Evolutionary conservation across 2,797 vertebrate genomes (phyloP), one percentile per base, ranked within the genome.

Genomic region (Poeciliopsis infans): DNA sequence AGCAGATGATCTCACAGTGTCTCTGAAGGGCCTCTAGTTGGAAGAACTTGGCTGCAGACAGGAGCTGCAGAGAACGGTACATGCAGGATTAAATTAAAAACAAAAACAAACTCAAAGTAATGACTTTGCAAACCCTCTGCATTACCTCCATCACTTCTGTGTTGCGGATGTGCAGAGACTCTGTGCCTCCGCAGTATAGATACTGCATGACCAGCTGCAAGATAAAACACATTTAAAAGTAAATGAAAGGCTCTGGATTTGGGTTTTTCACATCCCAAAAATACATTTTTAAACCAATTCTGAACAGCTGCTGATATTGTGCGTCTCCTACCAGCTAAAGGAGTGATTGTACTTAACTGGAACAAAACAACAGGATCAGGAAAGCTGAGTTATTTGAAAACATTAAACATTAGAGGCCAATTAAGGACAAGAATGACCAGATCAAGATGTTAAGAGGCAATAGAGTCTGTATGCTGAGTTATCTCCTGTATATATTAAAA

Each of bases 1-100:
- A 97, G 90, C 98, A 99, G 94, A 99, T 98, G 85, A 99, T 98
- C 96, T 99, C 98, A 96, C 98, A 99, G 97, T 99, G 98, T 94
- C 98, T 97, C 96, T 99, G 98, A 92, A 99, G 95, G 93, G 97
- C 97, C 92, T 99, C 98, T 84, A 99, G 97, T 89, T 99, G 98
- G 96, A 99, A 99, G 94, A 99, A 99, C 89, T 98, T 99, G 90
- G 98, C 97, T 46, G 98, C 98, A 85, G 98, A 99, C 89, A 99
- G 95, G 85, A 99, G 97, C 98, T 99, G 92, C 80, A 28, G 81
- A 86, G 72, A 84, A 91, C 79, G 80, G 85, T n/a, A 80, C 23
- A 89, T 33, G 75, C 78, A 86, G 77, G 41, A 78, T 45, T 81
- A 79, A 84, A 79, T 47, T 79, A 81, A 84, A 74, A 77, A 64